Evolutionary conservation across 2,888 invertebrate genomes (phyloP).

Genomic region (Andrena fulva): DNA sequence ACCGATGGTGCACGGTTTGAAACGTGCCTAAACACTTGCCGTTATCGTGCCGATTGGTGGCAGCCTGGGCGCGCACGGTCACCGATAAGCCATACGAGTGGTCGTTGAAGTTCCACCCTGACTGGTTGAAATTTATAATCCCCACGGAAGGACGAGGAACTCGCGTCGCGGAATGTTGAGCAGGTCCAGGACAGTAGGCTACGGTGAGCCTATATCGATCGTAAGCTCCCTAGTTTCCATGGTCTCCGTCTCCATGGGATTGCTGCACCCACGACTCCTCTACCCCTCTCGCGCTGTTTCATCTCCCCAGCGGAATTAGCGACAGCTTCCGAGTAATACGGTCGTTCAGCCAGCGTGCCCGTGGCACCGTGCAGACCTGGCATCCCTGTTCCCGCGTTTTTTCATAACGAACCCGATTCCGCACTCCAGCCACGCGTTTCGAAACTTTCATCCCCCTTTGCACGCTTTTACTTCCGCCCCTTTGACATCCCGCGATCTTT

Average conservation of each 20-base stretch:
- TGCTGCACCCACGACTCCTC: constrained; percentile 45
- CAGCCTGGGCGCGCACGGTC: neutral
- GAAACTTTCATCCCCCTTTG: neutral
- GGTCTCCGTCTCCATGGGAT: constrained; percentile 68
- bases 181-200: constrained; percentile 64
- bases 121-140: constrained; percentile 47
- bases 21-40: neutral
- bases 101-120: neutral
- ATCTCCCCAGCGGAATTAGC: constrained; percentile 41
- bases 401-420: constrained; percentile 3
- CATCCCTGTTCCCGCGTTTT: constrained; percentile 35
- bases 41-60: neutral
- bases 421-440: neutral
- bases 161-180: constrained; percentile 54
- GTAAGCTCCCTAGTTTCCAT: constrained; percentile 63
- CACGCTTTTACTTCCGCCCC: neutral
- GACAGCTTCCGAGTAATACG: constrained; percentile 54
- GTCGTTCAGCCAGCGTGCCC: neutral
- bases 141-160: constrained; percentile 14
- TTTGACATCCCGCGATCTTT: neutral
- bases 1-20: too few species aligned
- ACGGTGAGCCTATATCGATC: constrained; percentile 63
- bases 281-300: constrained; percentile 19
- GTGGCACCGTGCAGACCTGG: constrained; percentile 31
- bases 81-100: neutral